Evolutionary conservation across 1,140 invertebrate genomes (phyloP), one percentile per base, ranked within the genome.

Genomic region (Anastrepha obliqua): DNA sequence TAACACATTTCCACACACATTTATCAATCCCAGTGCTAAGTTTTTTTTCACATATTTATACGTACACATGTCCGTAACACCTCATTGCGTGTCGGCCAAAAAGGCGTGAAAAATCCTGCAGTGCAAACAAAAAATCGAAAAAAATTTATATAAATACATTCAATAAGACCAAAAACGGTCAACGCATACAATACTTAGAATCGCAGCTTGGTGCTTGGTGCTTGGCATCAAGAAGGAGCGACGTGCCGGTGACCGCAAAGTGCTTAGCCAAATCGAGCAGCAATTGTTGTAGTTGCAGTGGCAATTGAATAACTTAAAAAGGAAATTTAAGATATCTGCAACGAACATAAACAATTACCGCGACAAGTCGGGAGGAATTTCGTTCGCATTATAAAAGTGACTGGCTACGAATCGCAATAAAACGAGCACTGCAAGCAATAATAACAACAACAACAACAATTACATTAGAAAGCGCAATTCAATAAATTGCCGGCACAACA

Each of bases 281-380:
- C 70, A 47, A 74, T 74, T 74, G 70, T 74, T 15, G 6, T 74
- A 47, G 11, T 17, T 74, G 13, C 70, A n/a, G 42, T 74, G 70
- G 70, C 70, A 74, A 74, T 74, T 74, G 70, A 74, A 74, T 74
- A 44, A 74, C 70, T 74, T 74, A 74, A 74, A 74, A 74, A 74
- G 70, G 70, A 74, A 74, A 74, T 74, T 74, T 74, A 74, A 74
- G 70, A 74, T 74, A 74, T 74, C 70, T 74, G 70, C 70, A 74
- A 74, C 20, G 17, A 74, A 17, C 70, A 74, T 51, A 74, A 74
- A 74, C 70, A 74, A 74, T 74, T 74, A 74, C 70, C 42, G 9
- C 20, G 3, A 15, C 3, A 44, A 44, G 65, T 67, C 65, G 29
- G 29, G 7, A 47, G 70, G 44, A 74, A 74, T 74, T 74, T 74